These are phyloP conservation scores for Osmerus mordax DNA, from an alignment of 2,113 vertebrate genomes.

Conservation along the genomic window DNA sequence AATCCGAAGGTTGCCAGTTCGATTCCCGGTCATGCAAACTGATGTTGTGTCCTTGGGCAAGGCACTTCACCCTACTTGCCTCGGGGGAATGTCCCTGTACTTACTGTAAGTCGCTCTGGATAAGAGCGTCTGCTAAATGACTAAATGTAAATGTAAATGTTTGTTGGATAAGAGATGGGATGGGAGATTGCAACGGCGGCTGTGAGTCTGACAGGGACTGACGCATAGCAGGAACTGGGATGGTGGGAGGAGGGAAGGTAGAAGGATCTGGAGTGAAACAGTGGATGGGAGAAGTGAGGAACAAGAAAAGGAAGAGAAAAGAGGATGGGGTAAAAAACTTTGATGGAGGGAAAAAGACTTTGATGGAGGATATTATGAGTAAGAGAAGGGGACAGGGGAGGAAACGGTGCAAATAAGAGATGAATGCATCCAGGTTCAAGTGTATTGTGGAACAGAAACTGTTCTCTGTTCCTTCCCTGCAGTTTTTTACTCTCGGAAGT, in stretches of 20 bases:
- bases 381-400: too few species aligned
- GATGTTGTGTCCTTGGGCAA: too few species aligned
- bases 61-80: too few species aligned
- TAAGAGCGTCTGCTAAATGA: too few species aligned
- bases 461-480: constrained; percentile 16
- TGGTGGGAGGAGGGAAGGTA: constrained; percentile 11
- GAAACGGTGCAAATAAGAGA: constrained; percentile 5
- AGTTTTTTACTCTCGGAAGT: constrained; percentile 44
- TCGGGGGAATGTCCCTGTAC: too few species aligned
- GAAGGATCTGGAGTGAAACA: background rate
- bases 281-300: constrained; percentile 18
- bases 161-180: background rate
- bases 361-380: too few species aligned
- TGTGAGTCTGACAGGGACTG: background rate
- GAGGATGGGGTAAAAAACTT: too few species aligned
- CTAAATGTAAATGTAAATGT: too few species aligned
- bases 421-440: constrained; percentile 11
- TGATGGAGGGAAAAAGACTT: too few species aligned
- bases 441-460: background rate
- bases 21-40: too few species aligned
- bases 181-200: background rate
- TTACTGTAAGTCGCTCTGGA: too few species aligned
- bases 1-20: too few species aligned
- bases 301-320: background rate
- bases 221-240: constrained; percentile 30